Conservation (phyloP, 2,113 vertebrate genomes). For the Motacilla alba region DNA sequence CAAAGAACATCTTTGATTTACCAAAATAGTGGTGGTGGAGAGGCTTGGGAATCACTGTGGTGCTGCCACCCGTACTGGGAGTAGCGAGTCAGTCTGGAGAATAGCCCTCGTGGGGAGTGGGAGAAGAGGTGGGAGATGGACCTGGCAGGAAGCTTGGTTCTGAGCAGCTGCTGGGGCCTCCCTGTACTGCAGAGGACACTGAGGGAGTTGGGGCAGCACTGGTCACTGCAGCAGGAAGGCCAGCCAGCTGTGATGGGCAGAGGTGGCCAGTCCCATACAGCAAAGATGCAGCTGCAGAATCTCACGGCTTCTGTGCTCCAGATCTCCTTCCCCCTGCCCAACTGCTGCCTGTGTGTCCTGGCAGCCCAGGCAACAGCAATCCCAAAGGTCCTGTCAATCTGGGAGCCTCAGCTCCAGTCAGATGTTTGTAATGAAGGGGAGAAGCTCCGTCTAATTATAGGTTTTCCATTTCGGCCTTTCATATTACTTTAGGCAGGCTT, state of each 20-base stretch:
- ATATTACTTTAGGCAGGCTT: neutral
- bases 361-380: rapidly evolving
- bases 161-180: neutral
- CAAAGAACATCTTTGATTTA: slow-evolving; percentile 68
- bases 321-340: neutral
- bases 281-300: rapidly evolving
- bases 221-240: neutral
- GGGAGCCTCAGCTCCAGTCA: neutral
- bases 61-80: neutral
- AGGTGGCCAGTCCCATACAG: rapidly evolving
- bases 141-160: rapidly evolving
- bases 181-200: rapidly evolving
- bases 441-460: neutral
- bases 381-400: neutral
- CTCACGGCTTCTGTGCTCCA: rapidly evolving
- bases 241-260: neutral
- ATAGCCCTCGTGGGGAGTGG: neutral
- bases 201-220: neutral
- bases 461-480: neutral
- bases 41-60: neutral
- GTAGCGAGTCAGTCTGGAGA: neutral
- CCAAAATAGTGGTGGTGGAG: neutral
- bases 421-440: neutral
- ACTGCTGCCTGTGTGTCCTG: neutral
- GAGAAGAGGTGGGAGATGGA: neutral